These are phyloP conservation scores for Chromoteleia sp. DNA, from an alignment of 2,888 invertebrate species.

Conservation along the genomic window DNA sequence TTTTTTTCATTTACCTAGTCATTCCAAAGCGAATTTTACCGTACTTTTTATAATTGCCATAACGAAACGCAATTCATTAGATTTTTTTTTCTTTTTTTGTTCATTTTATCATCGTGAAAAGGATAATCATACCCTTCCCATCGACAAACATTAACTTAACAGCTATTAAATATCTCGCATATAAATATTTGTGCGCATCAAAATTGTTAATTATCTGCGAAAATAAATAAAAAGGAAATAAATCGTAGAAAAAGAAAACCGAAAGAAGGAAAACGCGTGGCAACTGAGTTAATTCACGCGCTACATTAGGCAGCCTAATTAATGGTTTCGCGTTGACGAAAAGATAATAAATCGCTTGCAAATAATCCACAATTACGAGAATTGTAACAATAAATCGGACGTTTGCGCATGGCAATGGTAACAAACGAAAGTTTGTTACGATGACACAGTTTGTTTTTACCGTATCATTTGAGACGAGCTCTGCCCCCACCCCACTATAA, in stretches of 20 bases:
- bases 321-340: slow-evolving; percentile 24
- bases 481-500: slow-evolving; percentile 16
- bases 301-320: slow-evolving; percentile 33
- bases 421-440: slow-evolving; percentile 66
- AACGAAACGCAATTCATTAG: slow-evolving; percentile 28
- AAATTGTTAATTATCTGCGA: slow-evolving; percentile 26
- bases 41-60: slow-evolving; percentile 31
- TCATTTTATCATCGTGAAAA: slow-evolving; percentile 35
- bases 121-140: slow-evolving; percentile 41
- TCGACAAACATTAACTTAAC: slow-evolving; percentile 37
- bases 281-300: slow-evolving; percentile 19
- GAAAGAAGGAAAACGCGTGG: slow-evolving; percentile 6
- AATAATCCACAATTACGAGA: slow-evolving; percentile 45
- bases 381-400: slow-evolving; percentile 35
- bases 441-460: slow-evolving; percentile 58
- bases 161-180: slow-evolving; percentile 34
- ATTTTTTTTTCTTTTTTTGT: slow-evolving; percentile 50
- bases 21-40: slow-evolving; percentile 46
- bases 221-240: slow-evolving; percentile 20
- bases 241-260: no score
- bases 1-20: slow-evolving; percentile 56
- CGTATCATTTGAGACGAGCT: slow-evolving; percentile 62
- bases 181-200: slow-evolving; percentile 23
- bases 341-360: slow-evolving; percentile 40
- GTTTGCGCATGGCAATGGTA: slow-evolving; percentile 34